These are phyloP conservation scores for Eriocheir sinensis DNA, from an alignment of 1,140 invertebrate genomes.

Conservation along the genomic window DNA sequence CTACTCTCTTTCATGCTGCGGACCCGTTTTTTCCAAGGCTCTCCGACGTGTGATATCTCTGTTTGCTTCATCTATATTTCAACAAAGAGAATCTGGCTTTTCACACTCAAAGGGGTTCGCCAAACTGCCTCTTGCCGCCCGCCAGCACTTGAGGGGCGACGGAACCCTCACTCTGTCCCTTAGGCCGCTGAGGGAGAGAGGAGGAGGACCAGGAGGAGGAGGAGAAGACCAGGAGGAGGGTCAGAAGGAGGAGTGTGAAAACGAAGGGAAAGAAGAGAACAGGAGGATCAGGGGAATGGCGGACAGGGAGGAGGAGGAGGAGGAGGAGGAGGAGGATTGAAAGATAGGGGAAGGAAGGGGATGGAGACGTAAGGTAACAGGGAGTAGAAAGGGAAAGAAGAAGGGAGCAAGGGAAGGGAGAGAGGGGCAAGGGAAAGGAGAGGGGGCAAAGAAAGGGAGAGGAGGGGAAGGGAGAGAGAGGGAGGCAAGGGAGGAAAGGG, in stretches of 20 bases:
- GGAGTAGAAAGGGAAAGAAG: not conserved
- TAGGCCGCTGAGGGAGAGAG: not conserved
- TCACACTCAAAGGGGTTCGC: not conserved
- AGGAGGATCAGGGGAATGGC: too few relatives aligned
- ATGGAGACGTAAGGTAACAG: not conserved
- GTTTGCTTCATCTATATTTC: not conserved
- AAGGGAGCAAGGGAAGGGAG: not conserved
- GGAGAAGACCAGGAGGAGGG: too few relatives aligned
- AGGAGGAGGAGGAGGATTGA: not conserved
- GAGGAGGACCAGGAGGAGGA: too few relatives aligned
- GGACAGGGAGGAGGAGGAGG: too few relatives aligned
- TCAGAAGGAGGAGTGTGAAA: too few relatives aligned
- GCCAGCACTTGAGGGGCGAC: not conserved
- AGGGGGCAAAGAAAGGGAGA: too few relatives aligned
- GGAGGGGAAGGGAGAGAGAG: not conserved
- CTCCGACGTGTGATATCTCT: not conserved
- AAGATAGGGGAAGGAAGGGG: not conserved
- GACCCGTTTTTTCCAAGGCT: not conserved
- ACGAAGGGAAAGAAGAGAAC: too few relatives aligned
- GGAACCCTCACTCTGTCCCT: not conserved
- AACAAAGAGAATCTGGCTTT: not conserved
- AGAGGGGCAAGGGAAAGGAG: too few relatives aligned
- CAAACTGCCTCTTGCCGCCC: not conserved
- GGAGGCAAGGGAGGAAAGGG: not conserved
- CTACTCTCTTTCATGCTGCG: too few relatives aligned